A percentile compares a stretch with the other conserved stretches of the same genome.
Evolutionary conservation across 2,888 invertebrate species (phyloP).

Genomic region (Cerceris ruficornis): DNA sequence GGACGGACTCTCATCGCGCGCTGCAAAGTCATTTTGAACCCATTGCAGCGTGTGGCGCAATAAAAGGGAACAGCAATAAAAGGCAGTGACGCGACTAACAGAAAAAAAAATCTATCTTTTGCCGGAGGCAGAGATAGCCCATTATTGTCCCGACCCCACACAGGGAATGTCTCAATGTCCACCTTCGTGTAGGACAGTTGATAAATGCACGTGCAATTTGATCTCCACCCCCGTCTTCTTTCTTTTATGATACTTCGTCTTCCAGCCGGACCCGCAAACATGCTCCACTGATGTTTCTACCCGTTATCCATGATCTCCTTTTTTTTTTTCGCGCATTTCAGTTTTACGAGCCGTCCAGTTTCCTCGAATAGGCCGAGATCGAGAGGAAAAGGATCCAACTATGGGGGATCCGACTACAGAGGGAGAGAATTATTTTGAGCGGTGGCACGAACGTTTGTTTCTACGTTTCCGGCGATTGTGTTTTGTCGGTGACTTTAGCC

Average conservation of each 20-base stretch:
- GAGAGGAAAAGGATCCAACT: constrained; percentile 3
- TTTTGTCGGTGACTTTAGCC: too few species aligned
- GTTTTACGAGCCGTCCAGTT: constrained; percentile 6
- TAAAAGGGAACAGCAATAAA: constrained; percentile 57
- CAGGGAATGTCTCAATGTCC: constrained; percentile 39
- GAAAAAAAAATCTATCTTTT: constrained; percentile 44
- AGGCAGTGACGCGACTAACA: constrained; percentile 55
- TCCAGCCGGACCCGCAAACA: background rate
- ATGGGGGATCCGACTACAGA: background rate
- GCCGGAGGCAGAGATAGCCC: constrained; percentile 1
- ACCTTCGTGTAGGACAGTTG: constrained; percentile 36
- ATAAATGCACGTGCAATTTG: constrained; percentile 56
- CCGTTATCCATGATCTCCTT: background rate
- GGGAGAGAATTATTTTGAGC: background rate
- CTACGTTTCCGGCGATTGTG: background rate
- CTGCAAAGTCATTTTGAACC: constrained; percentile 38
- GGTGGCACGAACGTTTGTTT: background rate
- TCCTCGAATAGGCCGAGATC: background rate
- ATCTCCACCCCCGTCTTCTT: constrained; percentile 6
- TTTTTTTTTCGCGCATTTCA: constrained; percentile 4
- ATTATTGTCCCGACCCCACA: constrained; percentile 21
- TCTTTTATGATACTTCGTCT: constrained; percentile 6
- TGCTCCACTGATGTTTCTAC: background rate
- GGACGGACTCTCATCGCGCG: constrained; percentile 39
- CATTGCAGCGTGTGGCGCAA: constrained; percentile 33